A percentile compares a stretch with the other conserved stretches of the same genome.
Conservation (phyloP, 2,888 invertebrate species). For the Pinctada fucata region DNA sequence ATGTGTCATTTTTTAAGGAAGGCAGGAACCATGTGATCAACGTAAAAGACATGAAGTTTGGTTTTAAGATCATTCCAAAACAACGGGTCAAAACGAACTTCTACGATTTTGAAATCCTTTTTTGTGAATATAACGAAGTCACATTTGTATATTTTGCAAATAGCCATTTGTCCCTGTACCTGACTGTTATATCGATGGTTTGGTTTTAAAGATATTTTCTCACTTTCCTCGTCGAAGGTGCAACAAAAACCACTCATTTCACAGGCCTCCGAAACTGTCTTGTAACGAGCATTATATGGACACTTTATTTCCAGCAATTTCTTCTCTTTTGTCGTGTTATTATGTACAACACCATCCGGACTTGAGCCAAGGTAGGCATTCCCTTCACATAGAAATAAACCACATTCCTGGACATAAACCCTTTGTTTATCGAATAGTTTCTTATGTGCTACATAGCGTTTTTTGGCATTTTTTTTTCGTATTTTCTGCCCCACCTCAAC, state of each 20-base stretch:
- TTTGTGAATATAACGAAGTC: slow-evolving; percentile 20
- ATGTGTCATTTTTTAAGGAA: too few species aligned
- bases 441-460: slow-evolving; percentile 21
- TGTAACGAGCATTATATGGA: slow-evolving; percentile 16
- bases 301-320: slow-evolving; percentile 17
- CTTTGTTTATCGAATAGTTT: slow-evolving; percentile 11
- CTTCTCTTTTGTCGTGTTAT: background rate
- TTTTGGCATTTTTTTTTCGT: slow-evolving; percentile 20
- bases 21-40: background rate
- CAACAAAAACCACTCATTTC: slow-evolving; percentile 7
- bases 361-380: slow-evolving; percentile 21
- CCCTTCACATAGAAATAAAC: slow-evolving; percentile 6
- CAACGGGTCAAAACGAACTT: slow-evolving; percentile 9
- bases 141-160: slow-evolving; percentile 18
- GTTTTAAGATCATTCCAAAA: background rate
- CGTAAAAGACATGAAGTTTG: background rate
- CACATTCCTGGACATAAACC: slow-evolving; percentile 15
- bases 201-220: slow-evolving; percentile 5
- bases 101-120: slow-evolving; percentile 12
- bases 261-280: slow-evolving; percentile 12
- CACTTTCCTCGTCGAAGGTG: background rate
- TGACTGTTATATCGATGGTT: slow-evolving; percentile 19
- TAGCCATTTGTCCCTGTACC: slow-evolving; percentile 24
- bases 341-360: slow-evolving; percentile 28
- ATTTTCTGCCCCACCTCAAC: slow-evolving; percentile 15